These are phyloP conservation scores for Acleris holmiana DNA, from an alignment of 2,888 invertebrate species.

Conservation along the genomic window DNA sequence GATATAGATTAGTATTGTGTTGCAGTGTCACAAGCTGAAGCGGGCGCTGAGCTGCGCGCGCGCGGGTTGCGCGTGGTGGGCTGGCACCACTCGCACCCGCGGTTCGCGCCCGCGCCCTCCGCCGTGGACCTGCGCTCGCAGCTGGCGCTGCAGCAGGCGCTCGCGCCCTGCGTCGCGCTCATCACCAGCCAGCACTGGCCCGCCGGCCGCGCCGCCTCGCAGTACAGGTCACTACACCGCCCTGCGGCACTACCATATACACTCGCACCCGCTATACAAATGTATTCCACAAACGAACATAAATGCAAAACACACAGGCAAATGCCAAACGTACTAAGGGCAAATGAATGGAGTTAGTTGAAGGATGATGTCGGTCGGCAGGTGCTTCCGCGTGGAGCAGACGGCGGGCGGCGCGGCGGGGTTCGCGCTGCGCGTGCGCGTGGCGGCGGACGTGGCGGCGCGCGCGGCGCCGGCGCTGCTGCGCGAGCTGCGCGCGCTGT, in stretches of 20 bases:
- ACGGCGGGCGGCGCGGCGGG: conserved; percentile 75
- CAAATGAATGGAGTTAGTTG: too few species aligned
- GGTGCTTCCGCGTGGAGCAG: conserved; percentile 83
- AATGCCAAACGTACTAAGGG: too few species aligned
- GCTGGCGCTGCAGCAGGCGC: conserved; percentile 75
- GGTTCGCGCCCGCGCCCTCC: conserved; percentile 88
- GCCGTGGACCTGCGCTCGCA: conserved; percentile 88
- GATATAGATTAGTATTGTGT: neutral
- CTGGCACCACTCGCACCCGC: conserved; percentile 92
- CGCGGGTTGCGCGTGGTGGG: conserved; percentile 83
- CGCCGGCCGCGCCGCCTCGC: conserved; percentile 79
- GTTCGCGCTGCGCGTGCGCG: conserved; percentile 80
- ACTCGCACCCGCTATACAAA: too few species aligned
- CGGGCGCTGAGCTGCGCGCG: conserved; percentile 82
- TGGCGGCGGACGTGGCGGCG: conserved; percentile 66
- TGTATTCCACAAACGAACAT: too few species aligned
- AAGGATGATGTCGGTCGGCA: conserved; percentile 40
- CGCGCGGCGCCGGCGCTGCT: conserved; percentile 64
- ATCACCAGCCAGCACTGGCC: conserved; percentile 87
- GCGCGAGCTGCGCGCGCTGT: conserved; percentile 59
- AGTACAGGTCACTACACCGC: conserved; percentile 69
- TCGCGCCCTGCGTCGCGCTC: conserved; percentile 85
- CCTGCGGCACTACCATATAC: too few species aligned
- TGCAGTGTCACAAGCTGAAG: conserved; percentile 81
- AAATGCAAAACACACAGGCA: too few species aligned